A percentile compares a stretch with the other conserved stretches of the same genome.
These are phyloP conservation scores for Diuraphis noxia DNA, from an alignment of 1,140 invertebrate species.

Conservation along the genomic window DNA sequence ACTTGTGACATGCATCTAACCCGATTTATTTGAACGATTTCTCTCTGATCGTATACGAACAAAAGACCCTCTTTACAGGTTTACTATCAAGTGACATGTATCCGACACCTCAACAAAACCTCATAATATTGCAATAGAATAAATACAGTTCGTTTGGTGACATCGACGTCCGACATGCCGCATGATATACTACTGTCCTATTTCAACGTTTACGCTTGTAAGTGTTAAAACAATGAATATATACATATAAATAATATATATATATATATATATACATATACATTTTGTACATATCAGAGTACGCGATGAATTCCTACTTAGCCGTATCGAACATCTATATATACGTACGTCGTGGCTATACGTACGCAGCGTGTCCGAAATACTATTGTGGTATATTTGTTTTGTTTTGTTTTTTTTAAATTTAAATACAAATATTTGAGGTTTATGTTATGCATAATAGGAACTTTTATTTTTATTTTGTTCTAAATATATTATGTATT, in stretches of 20 bases:
- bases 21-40: neutral
- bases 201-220: neutral
- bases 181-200: neutral
- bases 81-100: neutral
- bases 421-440: neutral
- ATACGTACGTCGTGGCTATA: neutral
- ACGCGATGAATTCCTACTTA: neutral
- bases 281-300: neutral
- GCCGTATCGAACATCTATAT: neutral
- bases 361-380: neutral
- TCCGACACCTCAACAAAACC: neutral
- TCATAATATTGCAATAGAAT: neutral
- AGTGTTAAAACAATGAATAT: neutral
- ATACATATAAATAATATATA: too few species aligned
- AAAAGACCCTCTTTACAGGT: neutral
- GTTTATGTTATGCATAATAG: too few species aligned
- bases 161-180: neutral
- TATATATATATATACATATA: too few species aligned
- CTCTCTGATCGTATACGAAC: neutral
- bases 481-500: neutral
- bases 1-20: neutral
- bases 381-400: neutral
- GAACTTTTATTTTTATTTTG: neutral
- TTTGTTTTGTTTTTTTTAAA: neutral
- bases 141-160: neutral